Evolutionary conservation across 1,140 invertebrate genomes (phyloP), one percentile per base, ranked within the genome.

Genomic region (Temnothorax nylanderi): DNA sequence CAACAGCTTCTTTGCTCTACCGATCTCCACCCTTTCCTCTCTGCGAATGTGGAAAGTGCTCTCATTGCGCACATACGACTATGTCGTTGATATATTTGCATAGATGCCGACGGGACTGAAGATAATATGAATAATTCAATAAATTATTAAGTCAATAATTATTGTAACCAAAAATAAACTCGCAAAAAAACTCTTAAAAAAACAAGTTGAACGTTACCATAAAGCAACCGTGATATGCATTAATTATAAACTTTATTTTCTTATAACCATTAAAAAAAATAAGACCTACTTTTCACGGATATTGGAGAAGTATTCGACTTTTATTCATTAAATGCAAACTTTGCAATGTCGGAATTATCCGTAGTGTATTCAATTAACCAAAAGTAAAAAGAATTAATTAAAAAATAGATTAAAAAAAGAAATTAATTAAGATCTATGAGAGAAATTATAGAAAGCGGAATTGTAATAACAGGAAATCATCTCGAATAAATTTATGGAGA

Each of bases 1-100:
- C 75, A 65, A 82, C 51, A 82, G 80, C 67, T 82, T 74, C 80
- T 74, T 82, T 69, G 51, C 51, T 34, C 51, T 47, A 10, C 18
- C 18, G 51, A 47, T 74, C 80, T 60, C 3, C 6, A 37, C 21
- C n/a, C 51, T 67, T 26, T 10, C n/a, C 62, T 69, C 54, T n/a
- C 8, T 41, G 7, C 18, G 26, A 58, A 11, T 34, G 37, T 10
- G 21, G 16, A 82, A 72, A 56, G 51, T 44, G n/a, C 3, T 74
- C 18, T 60, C 18, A 16, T 47, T 47, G 37, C 51, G 18, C 18
- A 11, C 10, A 4, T 47, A 82, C 11, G 10, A 58, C 26, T 58
- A 65, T 37, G 34, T 64, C 26, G 41, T 51, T 44, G 18, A 21
- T 41, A n/a, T 26, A 32, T 47, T 74, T 74, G 11, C 10, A 58